These are phyloP conservation scores for Bathynomus jamesi DNA, from an alignment of 1,140 invertebrate genomes.

Conservation along the genomic window DNA sequence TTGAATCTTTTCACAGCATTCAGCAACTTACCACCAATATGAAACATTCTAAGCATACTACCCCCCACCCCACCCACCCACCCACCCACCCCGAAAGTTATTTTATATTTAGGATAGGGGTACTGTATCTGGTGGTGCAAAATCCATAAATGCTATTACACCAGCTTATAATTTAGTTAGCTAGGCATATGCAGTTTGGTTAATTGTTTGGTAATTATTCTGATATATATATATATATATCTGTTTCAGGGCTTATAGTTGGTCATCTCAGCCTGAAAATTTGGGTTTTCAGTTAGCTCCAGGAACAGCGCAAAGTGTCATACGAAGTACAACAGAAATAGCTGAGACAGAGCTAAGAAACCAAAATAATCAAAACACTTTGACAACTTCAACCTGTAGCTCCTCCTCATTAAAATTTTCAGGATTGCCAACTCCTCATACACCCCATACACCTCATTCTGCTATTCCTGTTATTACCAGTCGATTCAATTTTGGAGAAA, in stretches of 20 bases:
- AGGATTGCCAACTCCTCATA: constrained; percentile 35
- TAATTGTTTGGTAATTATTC: too few species aligned
- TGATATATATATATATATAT: background rate
- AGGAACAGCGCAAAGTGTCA: constrained; percentile 14
- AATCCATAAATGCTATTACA: too few species aligned
- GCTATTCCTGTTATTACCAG: constrained; percentile 36
- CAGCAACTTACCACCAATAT: too few species aligned
- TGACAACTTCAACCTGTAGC: constrained; percentile 19
- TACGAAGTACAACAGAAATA: constrained; percentile 22
- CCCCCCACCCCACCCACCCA: too few species aligned
- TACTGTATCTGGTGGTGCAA: too few species aligned
- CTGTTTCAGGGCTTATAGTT: constrained; percentile 32
- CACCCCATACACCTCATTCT: constrained; percentile 34
- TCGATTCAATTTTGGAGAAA: constrained; percentile 33
- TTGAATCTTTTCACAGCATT: too few species aligned
- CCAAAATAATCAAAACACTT: constrained; percentile 15
- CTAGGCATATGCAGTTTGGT: too few species aligned
- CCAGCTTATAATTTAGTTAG: too few species aligned
- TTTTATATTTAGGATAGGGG: too few species aligned
- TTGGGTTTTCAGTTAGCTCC: constrained; percentile 20
- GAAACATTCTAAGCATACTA: too few species aligned
- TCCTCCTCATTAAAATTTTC: constrained; percentile 28
- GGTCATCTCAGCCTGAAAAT: constrained; percentile 32
- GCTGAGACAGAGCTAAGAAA: constrained; percentile 21
- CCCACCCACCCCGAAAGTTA: too few species aligned